A percentile compares a stretch with the other conserved stretches of the same genome.
Evolutionary conservation across 1,140 invertebrate species (phyloP).

Genomic region (Belonocnema kinseyi): DNA sequence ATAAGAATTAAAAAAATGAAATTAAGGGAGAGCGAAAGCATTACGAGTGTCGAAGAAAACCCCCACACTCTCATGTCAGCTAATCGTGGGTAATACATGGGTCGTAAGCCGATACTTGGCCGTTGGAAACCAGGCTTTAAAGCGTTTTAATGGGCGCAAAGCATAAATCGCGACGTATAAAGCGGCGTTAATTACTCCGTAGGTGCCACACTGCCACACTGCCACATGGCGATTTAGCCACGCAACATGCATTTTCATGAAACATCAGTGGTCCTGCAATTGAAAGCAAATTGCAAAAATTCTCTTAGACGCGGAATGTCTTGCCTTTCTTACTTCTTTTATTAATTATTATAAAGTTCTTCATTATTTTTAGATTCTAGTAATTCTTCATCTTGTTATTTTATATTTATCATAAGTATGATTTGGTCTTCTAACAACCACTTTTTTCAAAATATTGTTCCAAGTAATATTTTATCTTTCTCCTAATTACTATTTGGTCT

Average conservation of each 20-base stretch:
- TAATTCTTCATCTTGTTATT: too few species aligned
- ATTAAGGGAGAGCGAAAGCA: background rate
- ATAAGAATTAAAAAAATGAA: background rate
- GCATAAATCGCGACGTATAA: conserved; percentile 62
- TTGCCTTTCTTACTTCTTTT: background rate
- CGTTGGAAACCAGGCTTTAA: conserved; percentile 57
- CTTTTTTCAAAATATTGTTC: too few species aligned
- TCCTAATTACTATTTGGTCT: too few species aligned
- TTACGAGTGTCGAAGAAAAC: conserved; percentile 13
- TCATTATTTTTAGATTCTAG: too few species aligned
- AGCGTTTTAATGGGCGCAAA: conserved; percentile 57
- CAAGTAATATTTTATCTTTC: too few species aligned
- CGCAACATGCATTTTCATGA: conserved; percentile 52
- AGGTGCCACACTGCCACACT: conserved; percentile 52
- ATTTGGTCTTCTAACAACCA: too few species aligned
- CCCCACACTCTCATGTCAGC: conserved; percentile 42
- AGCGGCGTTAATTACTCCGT: conserved; percentile 63
- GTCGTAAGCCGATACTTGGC: conserved; percentile 56
- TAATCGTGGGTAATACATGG: conserved; percentile 57
- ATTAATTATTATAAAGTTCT: conserved; percentile 17
- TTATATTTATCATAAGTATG: too few species aligned
- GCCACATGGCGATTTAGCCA: background rate
- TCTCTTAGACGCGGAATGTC: conserved; percentile 45
- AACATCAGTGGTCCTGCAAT: conserved; percentile 43
- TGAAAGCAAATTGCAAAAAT: conserved; percentile 51